Evolutionary conservation across 1,140 invertebrate genomes (phyloP).

Genomic region (Cryptotermes secundus): DNA sequence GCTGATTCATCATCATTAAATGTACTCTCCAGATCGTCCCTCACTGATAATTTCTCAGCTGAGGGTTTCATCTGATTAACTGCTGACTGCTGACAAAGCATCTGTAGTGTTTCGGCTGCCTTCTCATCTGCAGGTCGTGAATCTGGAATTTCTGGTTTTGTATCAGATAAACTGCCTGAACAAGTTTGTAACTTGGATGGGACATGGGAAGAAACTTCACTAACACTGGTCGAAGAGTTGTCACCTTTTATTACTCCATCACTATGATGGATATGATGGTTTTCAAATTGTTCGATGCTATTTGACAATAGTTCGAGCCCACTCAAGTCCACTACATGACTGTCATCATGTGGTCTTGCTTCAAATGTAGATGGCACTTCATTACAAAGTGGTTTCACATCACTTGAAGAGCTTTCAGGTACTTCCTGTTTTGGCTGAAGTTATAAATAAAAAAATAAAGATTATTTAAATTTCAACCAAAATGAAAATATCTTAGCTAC

Average conservation of each 20-base stretch:
- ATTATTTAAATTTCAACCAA: neutral
- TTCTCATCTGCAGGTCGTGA: slow-evolving; percentile 25
- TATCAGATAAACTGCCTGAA: neutral
- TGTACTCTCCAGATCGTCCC: neutral
- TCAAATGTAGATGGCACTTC: slow-evolving; percentile 23
- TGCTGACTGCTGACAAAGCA: slow-evolving; percentile 25
- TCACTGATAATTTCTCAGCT: neutral
- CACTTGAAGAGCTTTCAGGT: slow-evolving; percentile 3
- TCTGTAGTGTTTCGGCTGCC: slow-evolving; percentile 32
- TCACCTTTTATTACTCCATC: neutral
- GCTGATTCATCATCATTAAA: neutral
- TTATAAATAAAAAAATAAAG: no score
- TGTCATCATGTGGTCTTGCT: neutral
- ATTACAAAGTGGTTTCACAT: slow-evolving; percentile 29
- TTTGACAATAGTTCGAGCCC: slow-evolving; percentile 79
- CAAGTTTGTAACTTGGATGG: neutral
- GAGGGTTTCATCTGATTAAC: neutral
- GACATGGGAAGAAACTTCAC: neutral
- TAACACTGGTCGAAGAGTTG: neutral
- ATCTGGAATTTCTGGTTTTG: slow-evolving; percentile 21
- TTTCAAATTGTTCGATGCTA: slow-evolving; percentile 73
- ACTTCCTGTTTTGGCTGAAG: neutral
- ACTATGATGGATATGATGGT: neutral
- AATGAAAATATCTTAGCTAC: neutral
- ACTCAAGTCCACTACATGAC: slow-evolving; percentile 63